A percentile compares a stretch with the other conserved stretches of the same genome.
Conservation (phyloP, 2,797 vertebrate species). For the Phoebastria nigripes region DNA sequence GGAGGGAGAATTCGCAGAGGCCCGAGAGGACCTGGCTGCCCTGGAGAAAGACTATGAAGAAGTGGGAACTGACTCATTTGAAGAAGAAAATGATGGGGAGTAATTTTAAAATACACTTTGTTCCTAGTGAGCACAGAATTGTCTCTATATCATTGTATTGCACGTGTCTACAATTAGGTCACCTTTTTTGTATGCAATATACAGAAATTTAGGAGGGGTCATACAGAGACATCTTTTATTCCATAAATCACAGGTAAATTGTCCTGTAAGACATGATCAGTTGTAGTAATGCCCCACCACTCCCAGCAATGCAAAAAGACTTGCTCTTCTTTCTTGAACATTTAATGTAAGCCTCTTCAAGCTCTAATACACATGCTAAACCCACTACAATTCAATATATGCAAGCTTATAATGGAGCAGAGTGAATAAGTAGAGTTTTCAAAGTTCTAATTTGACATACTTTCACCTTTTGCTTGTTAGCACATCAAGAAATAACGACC, state of each 20-base stretch:
- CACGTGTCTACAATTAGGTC: background rate
- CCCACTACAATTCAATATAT: background rate
- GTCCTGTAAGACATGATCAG: background rate
- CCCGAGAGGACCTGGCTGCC: conserved; percentile 91
- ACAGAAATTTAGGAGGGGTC: background rate
- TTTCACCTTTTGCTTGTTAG: background rate
- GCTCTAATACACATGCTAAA: background rate
- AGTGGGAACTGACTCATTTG: conserved; percentile 83
- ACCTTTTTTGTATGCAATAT: background rate
- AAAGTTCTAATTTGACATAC: background rate
- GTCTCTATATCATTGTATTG: background rate
- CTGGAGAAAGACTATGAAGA: conserved; percentile 97
- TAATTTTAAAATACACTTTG: conserved; percentile 59
- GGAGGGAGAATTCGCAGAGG: conserved; percentile 93
- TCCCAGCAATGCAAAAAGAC: background rate
- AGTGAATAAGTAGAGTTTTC: background rate
- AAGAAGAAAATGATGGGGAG: conserved; percentile 78
- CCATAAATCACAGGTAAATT: background rate
- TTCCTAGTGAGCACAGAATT: background rate
- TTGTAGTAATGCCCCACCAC: background rate
- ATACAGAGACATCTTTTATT: background rate
- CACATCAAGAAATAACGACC: background rate
- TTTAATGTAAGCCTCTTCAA: background rate
- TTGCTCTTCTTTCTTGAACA: background rate
- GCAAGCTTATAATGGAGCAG: background rate